Evolutionary conservation across 2,888 invertebrate genomes (phyloP), one percentile per base, ranked within the genome.

Genomic region (Elegia similella): DNA sequence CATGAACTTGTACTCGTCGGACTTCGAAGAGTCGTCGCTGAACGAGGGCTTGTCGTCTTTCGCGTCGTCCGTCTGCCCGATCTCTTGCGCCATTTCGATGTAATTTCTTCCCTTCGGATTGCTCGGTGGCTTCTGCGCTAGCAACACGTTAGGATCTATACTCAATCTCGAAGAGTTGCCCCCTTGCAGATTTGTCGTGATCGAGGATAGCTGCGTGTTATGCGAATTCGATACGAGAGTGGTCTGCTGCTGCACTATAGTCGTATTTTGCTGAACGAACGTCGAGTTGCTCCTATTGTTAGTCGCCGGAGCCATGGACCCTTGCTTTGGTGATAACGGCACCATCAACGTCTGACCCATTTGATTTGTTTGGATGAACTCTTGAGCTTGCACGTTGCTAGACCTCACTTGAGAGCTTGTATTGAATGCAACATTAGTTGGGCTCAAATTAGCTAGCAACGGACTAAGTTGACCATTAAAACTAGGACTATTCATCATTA

Each of bases 211-310:
- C 59, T 82, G 82, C 17, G 82, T 64, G 63, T 84, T 83, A 62
- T 93, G 94, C 69, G 95, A 94, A 70, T 95, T 95, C 0, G 95
- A 94, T 3, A 95, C 94, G 87, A 95, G 94, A 0, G 95, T 95
- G 0, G 95, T 95, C 77, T 96, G 95, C 69, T 96, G 96, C 72
- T 96, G 96, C 2, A 96, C 95, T 69, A 97, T 96, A 0, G 96
- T 96, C 0, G 96, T 96, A 75, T 96, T 97, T 69, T 96, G 96
- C 67, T 96, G 96, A 1, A 96, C 95, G 71, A 94, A 96, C 0
- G 96, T 96, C 0, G 94, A 94, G 67, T 93, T 93, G 57, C 93
- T 93, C 59, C 94, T 92, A 74, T 92, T 93, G 12, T 91, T 85
- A 0, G 93, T 84, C 0, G 93, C 89, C 1, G 92, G 82, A 0